Evolutionary conservation across 2,888 invertebrate genomes (phyloP).

Genomic region (Eurytoma californica): DNA sequence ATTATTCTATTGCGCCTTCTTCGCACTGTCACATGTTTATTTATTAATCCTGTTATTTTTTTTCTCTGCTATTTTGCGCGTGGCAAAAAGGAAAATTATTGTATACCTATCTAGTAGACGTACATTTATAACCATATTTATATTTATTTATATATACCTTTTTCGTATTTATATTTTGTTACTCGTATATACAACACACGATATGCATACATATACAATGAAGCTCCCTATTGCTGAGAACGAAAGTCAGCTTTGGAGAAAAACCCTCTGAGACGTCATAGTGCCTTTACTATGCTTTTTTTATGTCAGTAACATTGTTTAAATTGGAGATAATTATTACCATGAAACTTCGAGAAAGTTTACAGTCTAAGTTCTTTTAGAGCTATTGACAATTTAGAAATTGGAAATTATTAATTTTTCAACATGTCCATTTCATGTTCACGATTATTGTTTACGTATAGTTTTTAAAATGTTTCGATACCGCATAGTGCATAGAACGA

Average conservation of each 20-base stretch:
- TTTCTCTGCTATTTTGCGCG: slow-evolving; percentile 28
- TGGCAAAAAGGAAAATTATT: slow-evolving; percentile 41
- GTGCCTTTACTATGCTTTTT: slow-evolving; percentile 7
- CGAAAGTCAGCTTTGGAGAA: slow-evolving; percentile 43
- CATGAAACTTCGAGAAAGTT: neutral
- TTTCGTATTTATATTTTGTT: slow-evolving; percentile 55
- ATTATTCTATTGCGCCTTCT: slow-evolving; percentile 33
- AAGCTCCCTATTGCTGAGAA: slow-evolving; percentile 55
- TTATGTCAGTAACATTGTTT: slow-evolving; percentile 9
- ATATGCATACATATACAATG: slow-evolving; percentile 66
- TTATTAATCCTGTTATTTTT: slow-evolving; percentile 29
- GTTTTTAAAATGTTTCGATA: no score
- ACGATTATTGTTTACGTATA: no score
- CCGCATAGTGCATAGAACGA: no score
- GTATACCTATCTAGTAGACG: slow-evolving; percentile 52
- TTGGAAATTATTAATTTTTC: no score
- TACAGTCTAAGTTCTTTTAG: neutral
- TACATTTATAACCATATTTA: slow-evolving; percentile 43
- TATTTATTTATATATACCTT: slow-evolving; percentile 59
- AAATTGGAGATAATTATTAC: neutral
- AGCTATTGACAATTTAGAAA: no score
- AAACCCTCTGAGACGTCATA: slow-evolving; percentile 19
- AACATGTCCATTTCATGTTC: no score
- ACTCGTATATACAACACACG: slow-evolving; percentile 63
- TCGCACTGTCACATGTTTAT: slow-evolving; percentile 14